Evolutionary conservation across 2,797 vertebrate species (phyloP).

Genomic region (Lateolabrax maculatus): DNA sequence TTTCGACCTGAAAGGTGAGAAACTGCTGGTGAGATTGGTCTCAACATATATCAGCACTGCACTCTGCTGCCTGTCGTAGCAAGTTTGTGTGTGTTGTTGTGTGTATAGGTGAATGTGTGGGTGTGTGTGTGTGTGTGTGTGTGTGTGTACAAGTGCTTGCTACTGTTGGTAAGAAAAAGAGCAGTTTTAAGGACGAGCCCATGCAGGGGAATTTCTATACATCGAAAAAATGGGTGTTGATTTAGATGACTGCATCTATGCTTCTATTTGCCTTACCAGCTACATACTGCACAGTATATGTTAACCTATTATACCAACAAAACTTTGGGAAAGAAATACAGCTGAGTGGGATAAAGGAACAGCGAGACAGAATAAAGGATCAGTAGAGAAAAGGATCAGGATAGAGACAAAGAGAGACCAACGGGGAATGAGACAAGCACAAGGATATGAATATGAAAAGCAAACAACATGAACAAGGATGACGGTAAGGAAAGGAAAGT

Average conservation of each 20-base stretch:
- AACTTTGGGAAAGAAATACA: slow-evolving; percentile 2
- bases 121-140: background rate
- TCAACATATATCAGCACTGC: slow-evolving; percentile 26
- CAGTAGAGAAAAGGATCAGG: slow-evolving; percentile 12
- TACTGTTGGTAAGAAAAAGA: background rate
- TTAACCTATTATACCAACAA: background rate
- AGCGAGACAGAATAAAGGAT: slow-evolving; percentile 18
- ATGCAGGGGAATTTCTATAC: background rate
- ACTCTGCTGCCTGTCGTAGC: slow-evolving; percentile 22
- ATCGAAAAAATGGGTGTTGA: too few relatives aligned
- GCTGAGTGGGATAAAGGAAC: background rate
- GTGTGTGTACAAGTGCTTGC: background rate
- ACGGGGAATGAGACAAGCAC: slow-evolving; percentile 31
- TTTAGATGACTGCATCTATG: background rate
- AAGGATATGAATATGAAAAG: slow-evolving; percentile 37
- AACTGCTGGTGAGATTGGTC: slow-evolving; percentile 30
- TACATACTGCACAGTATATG: background rate
- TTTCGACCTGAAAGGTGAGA: slow-evolving; percentile 40
- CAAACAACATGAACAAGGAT: slow-evolving; percentile 56
- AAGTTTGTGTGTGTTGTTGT: slow-evolving; percentile 32
- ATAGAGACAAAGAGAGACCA: slow-evolving; percentile 37
- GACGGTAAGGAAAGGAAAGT: slow-evolving; percentile 48
- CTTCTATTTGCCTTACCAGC: background rate
- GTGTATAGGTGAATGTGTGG: background rate
- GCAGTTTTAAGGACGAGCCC: background rate